phyloP scores from a whole-genome alignment of 2,888 invertebrate species.

The Imbricaverruca yamaguchii region DNA sequence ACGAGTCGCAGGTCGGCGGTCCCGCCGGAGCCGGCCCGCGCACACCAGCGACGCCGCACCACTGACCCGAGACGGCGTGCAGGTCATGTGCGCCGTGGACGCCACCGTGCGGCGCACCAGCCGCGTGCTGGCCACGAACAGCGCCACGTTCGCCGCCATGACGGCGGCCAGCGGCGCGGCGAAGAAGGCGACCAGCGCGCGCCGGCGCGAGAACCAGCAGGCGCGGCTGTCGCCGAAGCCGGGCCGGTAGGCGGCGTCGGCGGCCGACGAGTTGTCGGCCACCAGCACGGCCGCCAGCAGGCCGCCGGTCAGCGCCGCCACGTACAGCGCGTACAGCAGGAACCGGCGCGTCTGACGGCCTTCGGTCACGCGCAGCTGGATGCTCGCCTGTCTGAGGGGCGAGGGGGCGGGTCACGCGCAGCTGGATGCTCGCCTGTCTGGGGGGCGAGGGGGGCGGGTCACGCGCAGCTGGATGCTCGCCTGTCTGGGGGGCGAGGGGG shows the following conservation, averaged over 20 bases:
- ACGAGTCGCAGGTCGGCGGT: no score
- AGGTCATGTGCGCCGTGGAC: not conserved
- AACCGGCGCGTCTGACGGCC: constrained; percentile 43
- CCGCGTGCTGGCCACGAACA: constrained; percentile 42
- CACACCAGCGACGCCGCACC: no score
- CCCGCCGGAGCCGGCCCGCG: no score
- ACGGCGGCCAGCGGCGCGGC: constrained; percentile 44
- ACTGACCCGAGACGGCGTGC: not conserved
- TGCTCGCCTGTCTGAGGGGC: constrained; percentile 39
- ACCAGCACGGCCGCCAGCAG: constrained; percentile 21
- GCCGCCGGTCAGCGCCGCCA: constrained; percentile 41
- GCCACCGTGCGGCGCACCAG: constrained; percentile 42
- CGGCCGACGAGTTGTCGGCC: constrained; percentile 23
- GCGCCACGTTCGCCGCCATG: constrained; percentile 41
- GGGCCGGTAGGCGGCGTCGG: constrained; percentile 24
- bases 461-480: no score
- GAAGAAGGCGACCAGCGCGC: constrained; percentile 47
- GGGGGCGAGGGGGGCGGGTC: no score
- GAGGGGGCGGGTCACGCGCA: no score
- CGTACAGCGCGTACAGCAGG: constrained; percentile 42
- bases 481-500: no score
- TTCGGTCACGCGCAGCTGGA: constrained; percentile 43
- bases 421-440: no score
- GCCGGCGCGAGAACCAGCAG: constrained; percentile 48
- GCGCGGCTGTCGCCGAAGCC: constrained; percentile 23